phyloP scores from a whole-genome alignment of 1,140 invertebrate genomes.

The Apis florea region DNA sequence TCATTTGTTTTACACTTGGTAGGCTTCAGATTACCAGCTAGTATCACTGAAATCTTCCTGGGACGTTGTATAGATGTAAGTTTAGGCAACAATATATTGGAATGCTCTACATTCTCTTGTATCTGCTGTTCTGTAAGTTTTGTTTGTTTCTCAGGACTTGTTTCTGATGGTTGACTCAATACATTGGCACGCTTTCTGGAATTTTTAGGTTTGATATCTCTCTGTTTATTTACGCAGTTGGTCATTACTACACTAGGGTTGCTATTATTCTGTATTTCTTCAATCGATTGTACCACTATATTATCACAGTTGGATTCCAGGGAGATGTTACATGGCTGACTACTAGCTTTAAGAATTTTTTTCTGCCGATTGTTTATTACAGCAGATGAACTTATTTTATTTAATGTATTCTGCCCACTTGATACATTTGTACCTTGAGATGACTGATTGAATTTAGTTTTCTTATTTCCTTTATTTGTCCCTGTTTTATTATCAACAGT shows the following conservation, averaged over 20 bases:
- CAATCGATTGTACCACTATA: constrained; percentile 71
- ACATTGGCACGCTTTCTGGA: constrained; percentile 74
- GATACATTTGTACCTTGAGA: constrained; percentile 72
- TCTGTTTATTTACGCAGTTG: constrained; percentile 53
- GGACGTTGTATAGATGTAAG: constrained; percentile 57
- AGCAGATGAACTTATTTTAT: constrained; percentile 57
- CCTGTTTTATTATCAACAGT: constrained; percentile 65
- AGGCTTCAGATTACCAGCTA: constrained; percentile 66
- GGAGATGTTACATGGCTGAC: constrained; percentile 69
- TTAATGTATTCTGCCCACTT: constrained; percentile 53
- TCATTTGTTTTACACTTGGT: constrained; percentile 62
- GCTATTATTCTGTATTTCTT: constrained; percentile 65
- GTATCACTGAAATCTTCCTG: constrained; percentile 69
- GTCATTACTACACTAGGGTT: constrained; percentile 53
- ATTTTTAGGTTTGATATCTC: constrained; percentile 70
- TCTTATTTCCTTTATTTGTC: constrained; percentile 69
- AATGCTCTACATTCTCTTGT: constrained; percentile 55
- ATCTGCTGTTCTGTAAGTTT: constrained; percentile 64
- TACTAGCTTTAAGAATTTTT: constrained; percentile 68
- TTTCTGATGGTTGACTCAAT: constrained; percentile 65
- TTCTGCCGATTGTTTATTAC: constrained; percentile 65
- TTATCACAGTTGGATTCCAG: constrained; percentile 79
- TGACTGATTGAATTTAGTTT: constrained; percentile 71
- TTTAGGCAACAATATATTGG: constrained; percentile 58
- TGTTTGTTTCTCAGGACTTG: constrained; percentile 76